A percentile compares a stretch with the other conserved stretches of the same genome.
Evolutionary conservation across 2,113 vertebrate genomes (phyloP).

Genomic region (Colistium nudipinnis): DNA sequence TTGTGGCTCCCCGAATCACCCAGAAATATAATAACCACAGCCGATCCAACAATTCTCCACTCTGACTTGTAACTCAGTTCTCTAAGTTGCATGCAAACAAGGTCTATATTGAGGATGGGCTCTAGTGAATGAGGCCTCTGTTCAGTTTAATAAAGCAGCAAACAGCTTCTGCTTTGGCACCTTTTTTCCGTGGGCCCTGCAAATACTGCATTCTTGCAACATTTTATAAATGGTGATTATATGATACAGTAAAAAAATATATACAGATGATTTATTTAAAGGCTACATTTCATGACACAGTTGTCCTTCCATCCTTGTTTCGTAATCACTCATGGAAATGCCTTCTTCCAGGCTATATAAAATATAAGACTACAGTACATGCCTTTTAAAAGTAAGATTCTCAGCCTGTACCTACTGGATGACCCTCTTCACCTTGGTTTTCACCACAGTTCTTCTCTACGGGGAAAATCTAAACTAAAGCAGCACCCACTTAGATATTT

Average conservation of each 20-base stretch:
- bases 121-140: conserved; percentile 56
- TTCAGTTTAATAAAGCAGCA: conserved; percentile 41
- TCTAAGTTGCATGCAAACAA: conserved; percentile 44
- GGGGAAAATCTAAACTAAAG: background rate
- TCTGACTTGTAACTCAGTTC: conserved; percentile 28
- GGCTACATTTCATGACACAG: background rate
- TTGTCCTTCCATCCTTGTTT: background rate
- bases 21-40: background rate
- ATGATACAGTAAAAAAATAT: conserved; percentile 24
- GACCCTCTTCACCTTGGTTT: conserved; percentile 11
- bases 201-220: conserved; percentile 20
- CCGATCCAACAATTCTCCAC: conserved; percentile 4
- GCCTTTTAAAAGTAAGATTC: conserved; percentile 7
- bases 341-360: conserved; percentile 26
- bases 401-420: conserved; percentile 17
- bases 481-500: background rate
- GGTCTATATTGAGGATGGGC: conserved; percentile 28
- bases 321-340: conserved; percentile 7
- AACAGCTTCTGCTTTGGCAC: conserved; percentile 25
- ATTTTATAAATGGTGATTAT: conserved; percentile 1
- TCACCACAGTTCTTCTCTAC: conserved; percentile 1
- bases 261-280: conserved; percentile 8
- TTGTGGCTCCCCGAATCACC: conserved; percentile 15
- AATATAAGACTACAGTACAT: conserved; percentile 23
- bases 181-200: background rate